Evolutionary conservation across 2,113 vertebrate species (phyloP), one percentile per base, ranked within the genome.

Genomic region (Varanus komodoensis): DNA sequence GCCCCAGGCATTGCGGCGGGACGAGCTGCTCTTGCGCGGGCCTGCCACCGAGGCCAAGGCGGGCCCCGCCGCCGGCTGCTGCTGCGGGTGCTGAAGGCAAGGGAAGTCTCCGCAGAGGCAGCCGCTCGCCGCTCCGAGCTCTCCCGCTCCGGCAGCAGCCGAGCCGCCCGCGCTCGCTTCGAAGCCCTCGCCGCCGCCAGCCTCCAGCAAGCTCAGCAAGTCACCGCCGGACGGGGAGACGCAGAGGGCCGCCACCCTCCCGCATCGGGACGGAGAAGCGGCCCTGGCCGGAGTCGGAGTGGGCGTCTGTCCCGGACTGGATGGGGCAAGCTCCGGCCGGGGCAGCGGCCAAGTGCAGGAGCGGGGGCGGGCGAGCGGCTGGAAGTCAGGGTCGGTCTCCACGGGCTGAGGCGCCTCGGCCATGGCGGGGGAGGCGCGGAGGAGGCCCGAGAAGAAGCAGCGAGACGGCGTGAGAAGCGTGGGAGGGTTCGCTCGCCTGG

Each of bases 281-380:
- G 89, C 89, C 82, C 89, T 79, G 2, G 48, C 81, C 83, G 89
- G 83, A 7, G 82, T 71, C 69, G 98, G 98, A 91, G 98, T 98
- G 82, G 98, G 99, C 48, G 98, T 98, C 54, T 98, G 97, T 97
- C 98, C 90, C 96, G 98, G 96, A 97, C 98, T 95, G 96, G 98
- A 98, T 95, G 99, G 95, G 97, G 98, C 97, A 96, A 99, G 92
- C 98, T 99, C 91, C 97, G 98, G 99, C 68, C 98, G 98, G 93
- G 98, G 99, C 93, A 99, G 95, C 89, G 99, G 99, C 97, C 98
- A 99, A 96, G 99, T 99, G 96, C 99, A 99, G 25, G 99, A 99
- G 77, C 99, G 98, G 85, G 97, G 98, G 94, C 98, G 97, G 84
- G 97, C 93, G 29, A 98, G 97, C 57, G 98, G 98, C 96, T 98